These are phyloP conservation scores for Anas acuta DNA, from an alignment of 2,797 vertebrate genomes.

Conservation along the genomic window DNA sequence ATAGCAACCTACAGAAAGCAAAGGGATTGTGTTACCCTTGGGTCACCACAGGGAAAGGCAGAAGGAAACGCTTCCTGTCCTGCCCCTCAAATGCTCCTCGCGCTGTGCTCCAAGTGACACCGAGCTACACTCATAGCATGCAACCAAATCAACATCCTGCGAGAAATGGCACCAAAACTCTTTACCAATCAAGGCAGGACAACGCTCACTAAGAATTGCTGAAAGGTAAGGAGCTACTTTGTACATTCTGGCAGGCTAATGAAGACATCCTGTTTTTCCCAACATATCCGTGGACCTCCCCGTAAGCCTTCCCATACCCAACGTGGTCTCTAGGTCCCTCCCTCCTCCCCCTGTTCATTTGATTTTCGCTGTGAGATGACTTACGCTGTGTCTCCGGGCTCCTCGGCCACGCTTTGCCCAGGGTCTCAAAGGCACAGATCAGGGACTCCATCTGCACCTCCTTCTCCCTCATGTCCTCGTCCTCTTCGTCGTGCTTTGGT, in stretches of 20 bases:
- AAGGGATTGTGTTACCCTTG: background rate
- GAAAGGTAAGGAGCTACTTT: background rate
- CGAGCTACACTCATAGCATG: background rate
- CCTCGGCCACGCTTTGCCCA: constrained; percentile 94
- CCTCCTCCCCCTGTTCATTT: background rate
- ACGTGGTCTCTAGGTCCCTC: background rate
- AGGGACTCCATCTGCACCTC: constrained; percentile 89
- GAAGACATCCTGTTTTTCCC: background rate
- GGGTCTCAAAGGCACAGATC: constrained; percentile 90
- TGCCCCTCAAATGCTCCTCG: background rate
- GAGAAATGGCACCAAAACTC: background rate
- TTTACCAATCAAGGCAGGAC: background rate
- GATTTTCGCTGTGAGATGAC: background rate
- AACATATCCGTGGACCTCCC: background rate
- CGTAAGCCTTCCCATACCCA: background rate
- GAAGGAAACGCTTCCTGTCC: background rate
- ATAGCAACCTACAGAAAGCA: constrained; percentile 81
- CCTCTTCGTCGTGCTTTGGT: constrained; percentile 79
- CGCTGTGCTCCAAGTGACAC: background rate
- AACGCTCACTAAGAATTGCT: background rate
- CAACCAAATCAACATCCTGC: background rate
- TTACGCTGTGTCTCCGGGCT: constrained; percentile 88
- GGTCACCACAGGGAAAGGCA: background rate
- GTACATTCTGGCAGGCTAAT: background rate
- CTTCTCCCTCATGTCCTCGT: constrained; percentile 84